Evolutionary conservation across 2,797 vertebrate species (phyloP).

Genomic region (Melanotaenia nigrans): DNA sequence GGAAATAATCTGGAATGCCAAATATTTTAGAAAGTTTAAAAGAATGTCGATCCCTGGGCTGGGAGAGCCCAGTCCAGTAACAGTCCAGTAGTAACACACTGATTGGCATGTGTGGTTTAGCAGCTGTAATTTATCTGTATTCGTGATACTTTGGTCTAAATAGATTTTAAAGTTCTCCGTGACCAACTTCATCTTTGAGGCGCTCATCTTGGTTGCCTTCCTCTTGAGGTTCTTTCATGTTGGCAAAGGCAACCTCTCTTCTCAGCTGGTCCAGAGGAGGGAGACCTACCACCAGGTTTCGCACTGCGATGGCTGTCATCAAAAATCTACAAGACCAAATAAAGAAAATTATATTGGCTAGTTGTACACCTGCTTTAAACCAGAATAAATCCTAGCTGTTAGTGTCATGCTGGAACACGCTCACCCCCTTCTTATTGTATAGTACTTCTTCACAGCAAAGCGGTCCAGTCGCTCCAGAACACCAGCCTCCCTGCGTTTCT

Average conservation of each 20-base stretch:
- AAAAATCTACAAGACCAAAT: conserved; percentile 80
- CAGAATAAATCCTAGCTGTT: not conserved
- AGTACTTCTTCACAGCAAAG: conserved; percentile 88
- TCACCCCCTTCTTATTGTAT: conserved; percentile 89
- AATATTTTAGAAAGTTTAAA: conserved; percentile 29
- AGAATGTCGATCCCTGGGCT: conserved; percentile 12
- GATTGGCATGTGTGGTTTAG: conserved; percentile 31
- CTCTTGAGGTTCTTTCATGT: conserved; percentile 80
- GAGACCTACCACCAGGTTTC: conserved; percentile 88
- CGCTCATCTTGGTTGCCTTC: conserved; percentile 67
- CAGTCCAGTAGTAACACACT: conserved; percentile 57
- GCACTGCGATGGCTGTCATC: conserved; percentile 90
- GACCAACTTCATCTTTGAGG: conserved; percentile 76
- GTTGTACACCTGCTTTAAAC: rapidly evolving
- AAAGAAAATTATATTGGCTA: not conserved
- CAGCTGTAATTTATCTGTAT: conserved; percentile 9
- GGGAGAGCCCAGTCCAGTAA: conserved; percentile 39
- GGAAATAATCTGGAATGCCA: conserved; percentile 32
- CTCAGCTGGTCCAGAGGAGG: conserved; percentile 89
- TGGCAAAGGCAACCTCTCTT: conserved; percentile 88
- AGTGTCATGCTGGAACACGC: conserved; percentile 32
- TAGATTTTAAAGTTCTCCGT: conserved; percentile 76
- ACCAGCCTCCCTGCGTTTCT: conserved; percentile 82
- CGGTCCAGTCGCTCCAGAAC: conserved; percentile 80
- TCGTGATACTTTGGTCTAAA: not conserved